Evolutionary conservation across 2,797 vertebrate genomes (phyloP).

Genomic region (Pseudomugil gertrudae): DNA sequence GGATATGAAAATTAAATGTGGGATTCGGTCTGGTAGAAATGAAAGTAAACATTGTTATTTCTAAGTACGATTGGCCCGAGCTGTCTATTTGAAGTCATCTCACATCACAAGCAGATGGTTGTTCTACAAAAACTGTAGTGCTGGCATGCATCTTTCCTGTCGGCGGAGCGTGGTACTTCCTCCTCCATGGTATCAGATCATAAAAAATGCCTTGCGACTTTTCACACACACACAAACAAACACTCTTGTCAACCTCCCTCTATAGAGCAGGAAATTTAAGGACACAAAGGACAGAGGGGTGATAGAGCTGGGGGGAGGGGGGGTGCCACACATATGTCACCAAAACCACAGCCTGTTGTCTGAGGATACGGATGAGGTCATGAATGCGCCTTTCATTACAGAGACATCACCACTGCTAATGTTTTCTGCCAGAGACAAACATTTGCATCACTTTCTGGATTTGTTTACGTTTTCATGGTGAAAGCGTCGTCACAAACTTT

Average conservation of each 20-base stretch:
- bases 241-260: constrained; percentile 37
- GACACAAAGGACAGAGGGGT: constrained; percentile 59
- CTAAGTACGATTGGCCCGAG: not conserved
- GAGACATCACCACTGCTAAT: constrained; percentile 21
- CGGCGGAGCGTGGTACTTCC: constrained; percentile 16
- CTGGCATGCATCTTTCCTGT: not conserved
- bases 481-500: not conserved
- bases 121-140: constrained; percentile 3
- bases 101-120: constrained; percentile 22
- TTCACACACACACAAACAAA: constrained; percentile 56
- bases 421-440: constrained; percentile 33
- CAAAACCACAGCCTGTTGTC: constrained; percentile 64
- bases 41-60: not conserved
- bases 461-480: not conserved
- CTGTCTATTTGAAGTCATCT: constrained; percentile 29
- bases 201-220: constrained; percentile 59
- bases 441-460: constrained; percentile 19
- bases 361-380: constrained; percentile 49
- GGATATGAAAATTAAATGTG: not conserved
- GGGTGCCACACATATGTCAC: constrained; percentile 73
- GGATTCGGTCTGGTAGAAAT: not conserved
- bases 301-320: not conserved
- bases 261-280: constrained; percentile 66
- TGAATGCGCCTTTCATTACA: constrained; percentile 60
- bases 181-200: constrained; percentile 37